A percentile compares a stretch with the other conserved stretches of the same genome.
Evolutionary conservation across 2,888 invertebrate genomes (phyloP).

Genomic region (Linhomoeus sp.): DNA sequence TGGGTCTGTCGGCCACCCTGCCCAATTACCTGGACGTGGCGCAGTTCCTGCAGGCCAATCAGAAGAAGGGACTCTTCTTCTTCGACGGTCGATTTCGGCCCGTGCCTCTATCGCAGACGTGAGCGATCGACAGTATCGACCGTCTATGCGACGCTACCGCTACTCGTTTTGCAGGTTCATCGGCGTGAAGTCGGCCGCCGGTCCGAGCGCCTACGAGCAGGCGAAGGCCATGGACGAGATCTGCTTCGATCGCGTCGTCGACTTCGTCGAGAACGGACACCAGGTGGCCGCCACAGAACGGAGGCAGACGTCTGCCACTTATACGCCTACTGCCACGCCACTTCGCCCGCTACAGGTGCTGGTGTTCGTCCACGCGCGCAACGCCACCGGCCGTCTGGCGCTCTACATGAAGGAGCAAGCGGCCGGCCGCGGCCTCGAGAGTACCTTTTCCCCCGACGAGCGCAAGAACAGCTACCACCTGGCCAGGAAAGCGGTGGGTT

Average conservation of each 20-base stretch:
- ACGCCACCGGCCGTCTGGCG: conserved; percentile 77
- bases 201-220: conserved; percentile 22
- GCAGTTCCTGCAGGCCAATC: conserved; percentile 74
- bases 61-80: conserved; percentile 41
- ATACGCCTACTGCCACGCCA: background rate
- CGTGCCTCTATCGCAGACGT: conserved; percentile 74
- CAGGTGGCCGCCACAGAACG: conserved; percentile 41
- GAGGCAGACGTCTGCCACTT: conserved; percentile 7
- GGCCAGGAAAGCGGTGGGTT: conserved; percentile 39
- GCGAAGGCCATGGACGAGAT: conserved; percentile 65
- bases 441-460: conserved; percentile 42
- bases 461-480: conserved; percentile 35
- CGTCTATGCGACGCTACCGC: too few relatives aligned
- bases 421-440: conserved; percentile 48
- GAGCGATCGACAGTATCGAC: too few relatives aligned
- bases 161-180: conserved; percentile 14
- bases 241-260: conserved; percentile 72
- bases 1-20: conserved; percentile 85
- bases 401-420: conserved; percentile 61
- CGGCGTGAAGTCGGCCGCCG: conserved; percentile 14
- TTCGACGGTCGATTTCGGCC: conserved; percentile 65
- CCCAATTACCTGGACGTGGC: conserved; percentile 96
- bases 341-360: conserved; percentile 40
- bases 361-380: conserved; percentile 95
- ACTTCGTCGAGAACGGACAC: conserved; percentile 67